phyloP scores from a whole-genome alignment of 2,797 vertebrate species.

The Oreonectes daqikongensis region DNA sequence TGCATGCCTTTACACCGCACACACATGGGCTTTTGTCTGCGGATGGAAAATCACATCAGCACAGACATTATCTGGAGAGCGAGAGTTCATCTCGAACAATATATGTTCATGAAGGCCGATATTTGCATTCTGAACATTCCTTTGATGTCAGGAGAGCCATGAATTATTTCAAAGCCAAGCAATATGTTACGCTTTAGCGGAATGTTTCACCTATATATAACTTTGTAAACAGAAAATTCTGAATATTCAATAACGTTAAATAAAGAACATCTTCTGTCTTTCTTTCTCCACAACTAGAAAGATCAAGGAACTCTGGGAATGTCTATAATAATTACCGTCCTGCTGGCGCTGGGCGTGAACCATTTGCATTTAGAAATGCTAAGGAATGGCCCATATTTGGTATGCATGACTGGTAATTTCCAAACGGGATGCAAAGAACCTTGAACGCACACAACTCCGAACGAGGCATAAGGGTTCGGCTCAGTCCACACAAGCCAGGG shows the following conservation, averaged over 20 bases:
- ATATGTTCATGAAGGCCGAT: constrained; percentile 30
- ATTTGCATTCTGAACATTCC: constrained; percentile 43
- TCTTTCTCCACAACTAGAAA: neutral
- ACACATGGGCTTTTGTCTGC: constrained; percentile 45
- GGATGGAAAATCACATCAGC: constrained; percentile 31
- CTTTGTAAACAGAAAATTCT: neutral
- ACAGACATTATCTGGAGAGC: constrained; percentile 2
- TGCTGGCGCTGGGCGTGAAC: neutral
- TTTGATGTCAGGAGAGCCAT: constrained; percentile 32
- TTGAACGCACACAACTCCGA: constrained; percentile 30
- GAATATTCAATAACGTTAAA: neutral
- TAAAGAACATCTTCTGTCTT: neutral
- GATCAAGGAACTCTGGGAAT: constrained; percentile 15
- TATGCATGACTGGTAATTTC: constrained; percentile 51
- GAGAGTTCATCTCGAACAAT: constrained; percentile 26
- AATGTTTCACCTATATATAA: constrained; percentile 19
- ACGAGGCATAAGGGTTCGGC: constrained; percentile 53
- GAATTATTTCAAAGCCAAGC: constrained; percentile 28
- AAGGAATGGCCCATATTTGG: constrained; percentile 47
- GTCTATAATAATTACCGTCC: constrained; percentile 13
- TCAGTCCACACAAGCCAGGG: constrained; percentile 72
- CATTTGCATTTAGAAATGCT: constrained; percentile 29
- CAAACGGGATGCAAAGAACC: constrained; percentile 43
- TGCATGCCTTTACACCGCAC: constrained; percentile 49
- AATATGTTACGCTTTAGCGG: neutral